These are phyloP conservation scores for Lophura swinhoii DNA, from an alignment of 2,797 vertebrate species.

Conservation along the genomic window DNA sequence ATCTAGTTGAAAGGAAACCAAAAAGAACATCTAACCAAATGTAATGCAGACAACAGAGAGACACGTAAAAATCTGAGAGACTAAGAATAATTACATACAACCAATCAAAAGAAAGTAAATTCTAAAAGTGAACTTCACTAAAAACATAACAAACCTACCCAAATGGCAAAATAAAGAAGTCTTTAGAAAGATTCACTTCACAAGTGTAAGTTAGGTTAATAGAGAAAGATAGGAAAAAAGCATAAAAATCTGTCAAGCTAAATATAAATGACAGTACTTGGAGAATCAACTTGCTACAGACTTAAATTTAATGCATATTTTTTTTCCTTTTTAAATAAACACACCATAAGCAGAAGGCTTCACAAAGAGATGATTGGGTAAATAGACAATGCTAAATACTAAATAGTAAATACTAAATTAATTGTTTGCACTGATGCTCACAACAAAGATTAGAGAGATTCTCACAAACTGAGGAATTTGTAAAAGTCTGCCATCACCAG, in stretches of 20 bases:
- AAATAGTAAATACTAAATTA: neutral
- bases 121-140: neutral
- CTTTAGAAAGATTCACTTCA: neutral
- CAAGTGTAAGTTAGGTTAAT: neutral
- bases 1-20: neutral
- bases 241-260: neutral
- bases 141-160: neutral
- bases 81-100: neutral
- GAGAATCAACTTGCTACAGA: neutral
- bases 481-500: neutral
- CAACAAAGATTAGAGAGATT: neutral
- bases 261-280: neutral
- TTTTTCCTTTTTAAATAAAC: neutral
- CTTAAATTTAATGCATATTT: neutral
- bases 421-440: neutral
- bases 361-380: neutral
- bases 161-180: neutral
- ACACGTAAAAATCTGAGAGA: neutral
- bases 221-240: neutral
- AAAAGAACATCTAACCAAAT: constrained; percentile 27
- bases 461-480: neutral
- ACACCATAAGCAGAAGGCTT: neutral
- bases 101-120: neutral
- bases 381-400: neutral
- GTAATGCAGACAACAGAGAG: neutral